phyloP scores from a whole-genome alignment of 2,888 invertebrate species.

The Drosophila putrida region DNA sequence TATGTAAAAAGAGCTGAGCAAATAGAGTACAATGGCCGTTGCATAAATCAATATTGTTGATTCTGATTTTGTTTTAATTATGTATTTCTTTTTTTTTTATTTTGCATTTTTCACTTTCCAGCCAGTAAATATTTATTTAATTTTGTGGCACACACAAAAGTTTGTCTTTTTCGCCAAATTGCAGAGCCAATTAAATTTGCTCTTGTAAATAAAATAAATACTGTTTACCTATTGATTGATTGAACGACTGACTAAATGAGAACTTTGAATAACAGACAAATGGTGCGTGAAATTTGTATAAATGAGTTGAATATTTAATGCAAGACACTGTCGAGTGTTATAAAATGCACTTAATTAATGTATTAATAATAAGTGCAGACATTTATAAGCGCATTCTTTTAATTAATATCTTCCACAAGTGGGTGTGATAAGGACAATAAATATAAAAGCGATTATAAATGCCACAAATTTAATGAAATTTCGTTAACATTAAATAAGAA shows the following conservation, averaged over 20 bases:
- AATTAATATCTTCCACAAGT: not conserved
- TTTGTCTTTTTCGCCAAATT: slow-evolving; percentile 61
- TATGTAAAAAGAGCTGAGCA: slow-evolving; percentile 33
- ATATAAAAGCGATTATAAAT: not conserved
- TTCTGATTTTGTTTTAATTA: slow-evolving; percentile 31
- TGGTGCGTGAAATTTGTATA: slow-evolving; percentile 39
- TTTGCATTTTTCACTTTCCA: slow-evolving; percentile 12
- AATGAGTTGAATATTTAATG: slow-evolving; percentile 40
- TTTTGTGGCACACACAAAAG: slow-evolving; percentile 47
- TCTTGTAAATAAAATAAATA: slow-evolving; percentile 31
- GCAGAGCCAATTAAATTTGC: slow-evolving; percentile 51
- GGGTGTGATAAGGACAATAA: not conserved
- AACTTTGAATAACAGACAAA: slow-evolving; percentile 37
- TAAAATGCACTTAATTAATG: slow-evolving; percentile 33
- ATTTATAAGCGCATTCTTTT: slow-evolving; percentile 9
- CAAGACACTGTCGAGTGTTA: slow-evolving; percentile 6
- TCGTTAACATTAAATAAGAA: not conserved
- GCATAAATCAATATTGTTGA: slow-evolving; percentile 44
- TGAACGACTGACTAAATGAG: slow-evolving; percentile 34
- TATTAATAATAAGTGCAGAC: slow-evolving; percentile 11
- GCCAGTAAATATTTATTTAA: slow-evolving; percentile 63
- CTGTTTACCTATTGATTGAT: slow-evolving; percentile 44
- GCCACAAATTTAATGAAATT: not conserved
- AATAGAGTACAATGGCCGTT: slow-evolving; percentile 43
- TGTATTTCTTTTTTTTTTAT: slow-evolving; percentile 12